phyloP scores from a whole-genome alignment of 2,888 invertebrate genomes.

The Clivina fossor region DNA sequence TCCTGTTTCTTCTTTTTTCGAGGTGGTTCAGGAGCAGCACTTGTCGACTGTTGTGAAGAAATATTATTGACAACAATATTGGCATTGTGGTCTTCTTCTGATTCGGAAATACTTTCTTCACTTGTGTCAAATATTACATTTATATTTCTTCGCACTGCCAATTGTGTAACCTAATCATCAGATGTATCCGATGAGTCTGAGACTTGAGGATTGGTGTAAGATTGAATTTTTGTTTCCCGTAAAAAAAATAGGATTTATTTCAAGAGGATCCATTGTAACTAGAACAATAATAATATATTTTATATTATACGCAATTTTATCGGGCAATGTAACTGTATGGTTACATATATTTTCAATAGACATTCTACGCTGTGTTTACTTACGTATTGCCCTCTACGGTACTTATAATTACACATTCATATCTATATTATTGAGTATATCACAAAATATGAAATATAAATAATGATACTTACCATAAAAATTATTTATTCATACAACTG shows the following conservation, averaged over 20 bases:
- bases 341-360: constrained; percentile 6
- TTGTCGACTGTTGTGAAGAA: not conserved
- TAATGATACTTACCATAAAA: no score
- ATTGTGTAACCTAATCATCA: not conserved
- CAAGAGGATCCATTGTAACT: constrained; percentile 5
- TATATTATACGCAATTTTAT: constrained; percentile 10
- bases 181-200: constrained; percentile 2
- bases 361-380: constrained; percentile 7
- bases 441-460: no score
- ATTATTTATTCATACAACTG: constrained; percentile 1
- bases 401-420: no score
- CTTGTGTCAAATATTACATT: not conserved
- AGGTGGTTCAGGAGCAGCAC: constrained; percentile 1
- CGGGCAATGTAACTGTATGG: constrained; percentile 11
- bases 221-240: constrained; percentile 5
- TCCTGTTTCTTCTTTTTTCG: not conserved
- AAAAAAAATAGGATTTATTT: not conserved
- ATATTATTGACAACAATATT: not conserved
- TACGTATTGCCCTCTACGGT: no score
- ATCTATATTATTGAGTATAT: no score
- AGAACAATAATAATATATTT: constrained; percentile 8
- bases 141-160: not conserved
- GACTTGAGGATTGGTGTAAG: constrained; percentile 1
- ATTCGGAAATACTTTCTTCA: not conserved
- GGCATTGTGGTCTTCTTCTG: constrained; percentile 4